Evolutionary conservation across 2,888 invertebrate species (phyloP).

Genomic region (Alentia gelatinosa): DNA sequence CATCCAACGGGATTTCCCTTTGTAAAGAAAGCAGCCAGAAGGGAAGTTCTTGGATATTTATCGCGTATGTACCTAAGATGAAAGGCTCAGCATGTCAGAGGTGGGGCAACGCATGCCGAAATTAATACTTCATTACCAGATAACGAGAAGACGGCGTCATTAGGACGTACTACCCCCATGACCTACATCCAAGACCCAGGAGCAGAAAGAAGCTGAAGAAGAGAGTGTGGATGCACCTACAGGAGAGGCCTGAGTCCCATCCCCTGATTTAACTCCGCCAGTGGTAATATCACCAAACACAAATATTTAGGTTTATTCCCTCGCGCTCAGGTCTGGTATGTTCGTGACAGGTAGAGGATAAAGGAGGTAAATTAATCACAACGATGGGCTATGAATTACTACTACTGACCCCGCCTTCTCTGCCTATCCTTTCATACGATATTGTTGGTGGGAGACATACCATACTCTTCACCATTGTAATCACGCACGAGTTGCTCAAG

Average conservation of each 20-base stretch:
- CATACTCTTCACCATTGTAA: neutral
- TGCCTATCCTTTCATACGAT: neutral
- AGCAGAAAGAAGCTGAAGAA: neutral
- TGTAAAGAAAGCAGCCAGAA: no score
- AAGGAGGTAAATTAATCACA: neutral
- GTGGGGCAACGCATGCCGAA: neutral
- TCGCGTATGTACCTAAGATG: no score
- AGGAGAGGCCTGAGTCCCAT: neutral
- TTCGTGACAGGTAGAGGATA: neutral
- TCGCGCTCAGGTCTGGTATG: no score
- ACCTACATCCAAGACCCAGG: neutral
- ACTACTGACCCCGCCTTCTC: neutral
- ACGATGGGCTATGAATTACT: neutral
- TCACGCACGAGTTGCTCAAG: neutral
- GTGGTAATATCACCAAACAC: no score
- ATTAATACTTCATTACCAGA: neutral
- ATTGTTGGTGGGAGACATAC: neutral
- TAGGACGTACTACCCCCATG: neutral
- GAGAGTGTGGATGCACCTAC: neutral
- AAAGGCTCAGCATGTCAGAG: neutral
- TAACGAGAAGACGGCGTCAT: neutral
- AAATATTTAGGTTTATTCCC: neutral
- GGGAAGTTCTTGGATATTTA: no score
- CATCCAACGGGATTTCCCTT: no score
- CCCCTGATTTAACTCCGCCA: neutral